Conservation (phyloP, 2,888 invertebrate genomes). For the Hirtodrosophila trivittata region DNA sequence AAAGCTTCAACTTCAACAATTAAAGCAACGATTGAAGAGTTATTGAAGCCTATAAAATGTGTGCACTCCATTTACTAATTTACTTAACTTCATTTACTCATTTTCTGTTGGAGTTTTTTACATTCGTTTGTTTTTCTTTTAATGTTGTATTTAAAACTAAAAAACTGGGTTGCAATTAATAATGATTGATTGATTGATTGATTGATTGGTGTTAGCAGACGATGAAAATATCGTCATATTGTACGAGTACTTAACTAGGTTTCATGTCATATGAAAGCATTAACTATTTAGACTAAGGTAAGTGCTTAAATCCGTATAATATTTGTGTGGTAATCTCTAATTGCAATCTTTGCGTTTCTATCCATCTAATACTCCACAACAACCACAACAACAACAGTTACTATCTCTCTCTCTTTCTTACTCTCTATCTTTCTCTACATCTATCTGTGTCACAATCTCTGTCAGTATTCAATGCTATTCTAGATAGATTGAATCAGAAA, state of each 20-base stretch:
- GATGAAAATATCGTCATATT: constrained; percentile 33
- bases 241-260: constrained; percentile 47
- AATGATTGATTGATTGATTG: constrained; percentile 22
- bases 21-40: constrained; percentile 45
- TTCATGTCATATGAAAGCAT: constrained; percentile 20
- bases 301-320: constrained; percentile 57
- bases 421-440: constrained; percentile 22
- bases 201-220: constrained; percentile 58
- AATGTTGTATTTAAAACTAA: constrained; percentile 57
- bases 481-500: not conserved
- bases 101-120: constrained; percentile 14
- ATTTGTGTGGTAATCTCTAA: constrained; percentile 54
- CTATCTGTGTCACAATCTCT: constrained; percentile 9
- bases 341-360: constrained; percentile 56
- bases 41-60: constrained; percentile 39
- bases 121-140: constrained; percentile 19
- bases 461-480: not conserved
- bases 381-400: constrained; percentile 26
- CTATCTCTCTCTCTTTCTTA: constrained; percentile 11
- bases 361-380: constrained; percentile 39
- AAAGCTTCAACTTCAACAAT: constrained; percentile 5
- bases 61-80: constrained; percentile 69
- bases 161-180: constrained; percentile 50
- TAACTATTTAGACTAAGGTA: constrained; percentile 70
- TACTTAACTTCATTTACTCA: constrained; percentile 34